Evolutionary conservation across 2,797 vertebrate genomes (phyloP).

Genomic region (Sus cebifrons): DNA sequence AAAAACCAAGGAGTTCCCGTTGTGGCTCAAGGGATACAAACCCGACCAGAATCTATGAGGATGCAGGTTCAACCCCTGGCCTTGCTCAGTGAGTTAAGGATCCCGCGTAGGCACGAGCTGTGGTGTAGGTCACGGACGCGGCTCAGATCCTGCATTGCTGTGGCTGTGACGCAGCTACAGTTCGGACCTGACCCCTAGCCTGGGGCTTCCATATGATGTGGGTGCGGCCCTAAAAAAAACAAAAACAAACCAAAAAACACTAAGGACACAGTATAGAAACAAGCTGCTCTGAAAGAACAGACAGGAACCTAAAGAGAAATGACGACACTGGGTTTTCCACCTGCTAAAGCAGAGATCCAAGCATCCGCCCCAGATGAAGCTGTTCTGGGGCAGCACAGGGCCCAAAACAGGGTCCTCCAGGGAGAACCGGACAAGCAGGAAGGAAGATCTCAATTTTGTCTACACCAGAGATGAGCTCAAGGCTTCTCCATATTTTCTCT

Average conservation of each 20-base stretch:
- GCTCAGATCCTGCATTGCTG: too few species aligned
- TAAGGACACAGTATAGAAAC: background rate
- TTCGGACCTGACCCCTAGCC: too few species aligned
- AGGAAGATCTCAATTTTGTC: background rate
- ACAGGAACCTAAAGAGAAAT: background rate
- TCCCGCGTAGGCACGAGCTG: too few species aligned
- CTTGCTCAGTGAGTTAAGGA: too few species aligned
- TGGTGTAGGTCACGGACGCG: too few species aligned
- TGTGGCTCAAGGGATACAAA: too few species aligned
- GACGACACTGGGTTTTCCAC: background rate
- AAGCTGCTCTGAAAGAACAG: background rate
- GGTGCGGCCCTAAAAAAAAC: conserved; percentile 89
- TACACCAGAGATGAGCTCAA: background rate
- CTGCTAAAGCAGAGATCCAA: background rate
- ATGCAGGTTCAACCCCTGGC: too few species aligned
- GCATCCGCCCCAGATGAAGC: rapidly evolving
- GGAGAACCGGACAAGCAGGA: rapidly evolving
- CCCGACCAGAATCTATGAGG: too few species aligned
- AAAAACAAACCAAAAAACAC: conserved; percentile 69
- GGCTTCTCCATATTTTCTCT: background rate
- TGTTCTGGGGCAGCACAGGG: rapidly evolving
- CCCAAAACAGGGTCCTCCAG: rapidly evolving
- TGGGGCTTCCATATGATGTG: too few species aligned
- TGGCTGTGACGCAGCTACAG: too few species aligned
- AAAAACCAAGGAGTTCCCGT: background rate